Base-by-base conservation (phyloP, 2,888 invertebrate species). In the Drosophila picticornis region DNA sequence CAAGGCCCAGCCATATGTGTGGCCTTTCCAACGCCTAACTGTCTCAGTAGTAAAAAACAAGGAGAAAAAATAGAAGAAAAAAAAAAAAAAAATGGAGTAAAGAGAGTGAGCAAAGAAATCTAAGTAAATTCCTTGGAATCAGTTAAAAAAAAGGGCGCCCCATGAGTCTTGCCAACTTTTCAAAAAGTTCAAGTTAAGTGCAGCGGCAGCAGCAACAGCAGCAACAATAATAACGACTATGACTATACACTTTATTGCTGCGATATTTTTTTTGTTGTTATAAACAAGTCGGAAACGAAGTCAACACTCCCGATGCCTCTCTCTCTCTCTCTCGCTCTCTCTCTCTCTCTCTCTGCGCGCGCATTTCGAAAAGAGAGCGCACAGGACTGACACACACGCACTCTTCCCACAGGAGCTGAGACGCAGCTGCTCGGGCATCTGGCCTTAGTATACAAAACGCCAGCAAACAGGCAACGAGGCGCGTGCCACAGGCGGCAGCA, bases 341-440 rank as follows among this genome's bases (percentile, higher is more conserved):
- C 46, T 29, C 25, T 75, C 63, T 57, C 50, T 57, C 50, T 27
- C 29, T 46, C 53, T 89, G 90, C 85, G 90, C 88, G 85, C 90
- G 90, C 90, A 84, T 64, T 64, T 53, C 16, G 22, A 55, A 10
- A 32, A 72, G 36, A 62, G 50, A 72, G 57, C n/a, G 22, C 48
- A 65, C 65, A 75, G 74, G 51, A 69, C 56, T 58, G 50, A 52
- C 29, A 32, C n/a, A 38, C 73, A 34, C 27, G 43, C 77, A 56
- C 56, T 84, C 77, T 84, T 85, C 85, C 85, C 78, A 71, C 87
- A 88, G 89, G 90, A 90, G 60, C 80, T 66, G 52, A 76, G 76
- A 78, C 78, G 75, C 80, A 81, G 80, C 86, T 88, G 85, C 80
- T 82, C 61, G 72, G 71, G 61, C 77, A 84, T 82, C 87, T 77